Evolutionary conservation across 1,140 invertebrate genomes (phyloP), one percentile per base, ranked within the genome.

Genomic region (Heliconius hewitsoni): DNA sequence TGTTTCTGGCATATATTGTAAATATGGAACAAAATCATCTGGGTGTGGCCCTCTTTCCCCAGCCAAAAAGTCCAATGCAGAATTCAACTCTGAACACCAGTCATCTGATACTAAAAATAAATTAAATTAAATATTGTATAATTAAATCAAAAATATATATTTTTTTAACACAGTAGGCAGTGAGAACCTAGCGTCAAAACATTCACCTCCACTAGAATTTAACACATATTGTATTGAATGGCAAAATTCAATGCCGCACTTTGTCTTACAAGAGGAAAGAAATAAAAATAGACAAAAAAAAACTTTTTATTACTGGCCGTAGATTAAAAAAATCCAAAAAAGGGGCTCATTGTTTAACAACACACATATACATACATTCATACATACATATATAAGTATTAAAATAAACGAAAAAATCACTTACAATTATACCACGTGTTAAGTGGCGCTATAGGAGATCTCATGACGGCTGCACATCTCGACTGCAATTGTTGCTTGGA

Each of bases 11-110:
- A 99, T 98, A 89, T 97, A 98, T 91, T 99, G 98, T 76, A 99
- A 95, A 86, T 98, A 99, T 5, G 98, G 98, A 5, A 99, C 98
- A 95, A 98, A 98, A 84, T 99, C 98, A 71, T 98, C 97, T 19
- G 98, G 97, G 82, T 97, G 96, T 75, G 97, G 97, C 80, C 96
- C 95, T 83, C 97, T 96, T 89, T 98, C 98, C 4, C 98, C 98
- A 23, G 98, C 97, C 23, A 99, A 94, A 91, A 99, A 99, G 80
- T 97, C 97, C 16, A 99, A 94, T 3, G 98, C 98, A 8, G 97
- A 97, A 52, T 96, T 96, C 23, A 99, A 95, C 79, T 97, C 95
- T 5, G 96, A 95, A 23, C 97, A 96, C 98, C 98, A 99, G 83
- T 97, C 97, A 71, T 96, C 95, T 9, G 96, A 95, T 42, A 96